phyloP scores from a whole-genome alignment of 1,140 invertebrate genomes.

The Hyposmocoma kahamanoa region DNA sequence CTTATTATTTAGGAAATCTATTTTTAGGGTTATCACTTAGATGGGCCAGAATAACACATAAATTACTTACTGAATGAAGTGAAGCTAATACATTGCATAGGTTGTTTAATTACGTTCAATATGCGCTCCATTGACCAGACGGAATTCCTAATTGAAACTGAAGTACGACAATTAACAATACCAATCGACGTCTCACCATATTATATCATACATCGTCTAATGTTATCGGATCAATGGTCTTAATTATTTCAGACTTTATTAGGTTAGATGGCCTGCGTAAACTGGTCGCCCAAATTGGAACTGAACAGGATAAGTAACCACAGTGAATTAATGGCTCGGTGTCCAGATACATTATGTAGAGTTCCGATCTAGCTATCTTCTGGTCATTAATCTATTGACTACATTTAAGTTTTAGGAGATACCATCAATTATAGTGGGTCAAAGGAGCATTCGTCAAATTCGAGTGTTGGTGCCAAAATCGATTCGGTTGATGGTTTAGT shows the following conservation, averaged over 20 bases:
- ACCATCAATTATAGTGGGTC: constrained; percentile 47
- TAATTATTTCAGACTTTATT: constrained; percentile 28
- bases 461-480: constrained; percentile 3
- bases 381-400: constrained; percentile 58
- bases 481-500: too few relatives aligned
- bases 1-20: too few relatives aligned
- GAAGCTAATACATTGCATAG: too few relatives aligned
- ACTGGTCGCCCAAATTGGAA: constrained; percentile 21
- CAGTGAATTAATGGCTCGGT: constrained; percentile 48
- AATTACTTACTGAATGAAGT: too few relatives aligned
- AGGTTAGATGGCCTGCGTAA: constrained; percentile 7
- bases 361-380: constrained; percentile 43
- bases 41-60: too few relatives aligned
- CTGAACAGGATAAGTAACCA: constrained; percentile 57
- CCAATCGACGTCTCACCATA: neutral
- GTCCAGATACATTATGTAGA: constrained; percentile 60
- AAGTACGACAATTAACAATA: neutral
- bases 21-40: too few relatives aligned
- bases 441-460: constrained; percentile 24
- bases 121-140: too few relatives aligned
- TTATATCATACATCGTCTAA: neutral
- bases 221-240: constrained; percentile 8
- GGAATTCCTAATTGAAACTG: neutral
- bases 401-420: constrained; percentile 32
- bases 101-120: too few relatives aligned